phyloP scores from a whole-genome alignment of 2,888 invertebrate genomes.

The Clepsis dumicolana region DNA sequence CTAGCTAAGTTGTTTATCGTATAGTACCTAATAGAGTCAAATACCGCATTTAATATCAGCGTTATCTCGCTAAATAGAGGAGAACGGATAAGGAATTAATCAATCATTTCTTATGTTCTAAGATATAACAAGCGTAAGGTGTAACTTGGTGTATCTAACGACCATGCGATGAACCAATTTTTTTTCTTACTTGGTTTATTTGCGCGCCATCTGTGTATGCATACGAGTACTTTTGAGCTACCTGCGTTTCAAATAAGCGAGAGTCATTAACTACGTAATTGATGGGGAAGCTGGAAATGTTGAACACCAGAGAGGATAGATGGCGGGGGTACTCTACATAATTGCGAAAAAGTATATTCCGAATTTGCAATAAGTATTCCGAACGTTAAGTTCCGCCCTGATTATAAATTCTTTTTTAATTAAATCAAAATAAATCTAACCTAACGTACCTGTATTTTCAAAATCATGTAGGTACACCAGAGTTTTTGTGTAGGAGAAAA shows the following conservation, averaged over 20 bases:
- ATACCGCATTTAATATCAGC: not conserved
- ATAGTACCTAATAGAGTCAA: not conserved
- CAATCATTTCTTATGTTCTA: not conserved
- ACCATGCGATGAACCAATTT: not conserved
- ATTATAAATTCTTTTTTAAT: no score
- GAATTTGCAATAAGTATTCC: no score
- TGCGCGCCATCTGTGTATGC: conserved; percentile 26
- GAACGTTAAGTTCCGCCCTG: no score
- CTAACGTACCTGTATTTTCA: no score
- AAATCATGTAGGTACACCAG: no score
- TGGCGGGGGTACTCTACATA: no score
- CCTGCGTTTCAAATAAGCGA: not conserved
- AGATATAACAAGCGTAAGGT: no score
- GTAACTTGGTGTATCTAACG: no score
- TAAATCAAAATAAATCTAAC: no score
- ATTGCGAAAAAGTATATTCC: no score
- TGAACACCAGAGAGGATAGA: not conserved
- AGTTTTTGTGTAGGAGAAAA: no score
- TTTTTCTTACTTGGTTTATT: not conserved
- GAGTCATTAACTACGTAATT: not conserved
- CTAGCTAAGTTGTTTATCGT: no score
- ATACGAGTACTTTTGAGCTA: not conserved
- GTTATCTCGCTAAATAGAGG: conserved; percentile 1
- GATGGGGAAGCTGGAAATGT: not conserved
- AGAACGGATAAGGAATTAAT: not conserved